Conservation (phyloP, 2,113 vertebrate genomes). For the Natator depressus region DNA sequence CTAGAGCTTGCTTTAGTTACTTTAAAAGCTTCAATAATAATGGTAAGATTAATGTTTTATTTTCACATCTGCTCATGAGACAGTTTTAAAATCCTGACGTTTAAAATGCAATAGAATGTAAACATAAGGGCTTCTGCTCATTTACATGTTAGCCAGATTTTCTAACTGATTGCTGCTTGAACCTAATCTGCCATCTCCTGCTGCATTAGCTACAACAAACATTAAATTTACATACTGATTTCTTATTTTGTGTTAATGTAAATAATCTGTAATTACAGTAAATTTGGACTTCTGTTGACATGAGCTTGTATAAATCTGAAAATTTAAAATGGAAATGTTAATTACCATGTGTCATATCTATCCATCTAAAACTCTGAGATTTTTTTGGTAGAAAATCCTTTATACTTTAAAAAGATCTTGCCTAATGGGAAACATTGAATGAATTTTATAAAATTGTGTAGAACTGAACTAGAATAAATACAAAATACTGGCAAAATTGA, state of each 20-base stretch:
- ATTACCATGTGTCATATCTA: conserved; percentile 91
- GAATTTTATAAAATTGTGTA: not conserved
- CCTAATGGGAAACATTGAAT: conserved; percentile 22
- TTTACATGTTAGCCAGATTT: conserved; percentile 86
- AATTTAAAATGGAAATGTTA: conserved; percentile 97
- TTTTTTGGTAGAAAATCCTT: conserved; percentile 36
- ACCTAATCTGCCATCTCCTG: conserved; percentile 87
- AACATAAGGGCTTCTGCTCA: conserved; percentile 80
- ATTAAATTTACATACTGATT: conserved; percentile 99
- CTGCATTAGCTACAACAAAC: conserved; percentile 99
- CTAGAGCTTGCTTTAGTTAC: conserved; percentile 74
- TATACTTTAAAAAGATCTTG: conserved; percentile 35
- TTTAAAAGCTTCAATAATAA: conserved; percentile 68
- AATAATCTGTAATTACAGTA: conserved; percentile 99
- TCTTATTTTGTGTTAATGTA: conserved; percentile 99
- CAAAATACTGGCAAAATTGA: not conserved
- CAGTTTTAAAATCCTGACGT: conserved; percentile 81
- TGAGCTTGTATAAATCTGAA: conserved; percentile 95
- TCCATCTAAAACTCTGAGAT: conserved; percentile 82
- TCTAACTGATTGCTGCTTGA: conserved; percentile 85
- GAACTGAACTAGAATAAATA: conserved; percentile 9
- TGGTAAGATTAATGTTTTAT: conserved; percentile 80
- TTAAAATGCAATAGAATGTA: conserved; percentile 82
- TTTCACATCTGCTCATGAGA: conserved; percentile 79
- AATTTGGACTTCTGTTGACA: conserved; percentile 99